Evolutionary conservation across 2,888 invertebrate genomes (phyloP), one percentile per base, ranked within the genome.

Genomic region (Disparrhopalites patrizii): DNA sequence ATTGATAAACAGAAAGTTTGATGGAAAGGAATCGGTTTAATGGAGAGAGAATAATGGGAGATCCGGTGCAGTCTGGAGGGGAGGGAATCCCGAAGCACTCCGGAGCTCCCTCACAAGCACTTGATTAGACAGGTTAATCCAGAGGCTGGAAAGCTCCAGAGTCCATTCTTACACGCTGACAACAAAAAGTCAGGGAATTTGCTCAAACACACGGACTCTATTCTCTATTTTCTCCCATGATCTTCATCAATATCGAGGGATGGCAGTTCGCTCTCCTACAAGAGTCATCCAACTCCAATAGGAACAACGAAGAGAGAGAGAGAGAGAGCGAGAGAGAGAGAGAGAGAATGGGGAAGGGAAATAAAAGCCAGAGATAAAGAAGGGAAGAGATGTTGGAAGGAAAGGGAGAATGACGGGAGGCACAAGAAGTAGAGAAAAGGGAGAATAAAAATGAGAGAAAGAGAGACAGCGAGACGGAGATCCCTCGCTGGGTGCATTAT

Each of bases 111-210:
- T 25, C 58, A 56, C 47, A 54, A 50, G 50, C 55, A 47, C 43
- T 61, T 68, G 65, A 68, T 68, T 65, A 64, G 67, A 68, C 68
- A 68, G 65, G 40, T 65, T 68, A 68, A 68, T 68, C 64, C 68
- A 65, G 57, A 23, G 50, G 60, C n/a, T 51, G 51, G 58, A 54
- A 43, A 47, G 33, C 57, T 36, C n/a, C n/a, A n/a, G n/a, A n/a
- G n/a, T n/a, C n/a, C n/a, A n/a, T 47, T 47, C 23, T 47, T 15
- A 47, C 13, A 28, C n/a, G 23, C 25, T 31, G 56, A 38, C 36
- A 47, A n/a, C n/a, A n/a, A n/a, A 56, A 54, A 58, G 58, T 58
- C 43, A 43, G 58, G 18, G 58, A 58, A 43, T 58, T 43, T 43
- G 43, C 36, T 47, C 30, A 52, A 52, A 62, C 52, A 40, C 54